phyloP scores from a whole-genome alignment of 1,140 invertebrate species.

The Liolophura sinensis region DNA sequence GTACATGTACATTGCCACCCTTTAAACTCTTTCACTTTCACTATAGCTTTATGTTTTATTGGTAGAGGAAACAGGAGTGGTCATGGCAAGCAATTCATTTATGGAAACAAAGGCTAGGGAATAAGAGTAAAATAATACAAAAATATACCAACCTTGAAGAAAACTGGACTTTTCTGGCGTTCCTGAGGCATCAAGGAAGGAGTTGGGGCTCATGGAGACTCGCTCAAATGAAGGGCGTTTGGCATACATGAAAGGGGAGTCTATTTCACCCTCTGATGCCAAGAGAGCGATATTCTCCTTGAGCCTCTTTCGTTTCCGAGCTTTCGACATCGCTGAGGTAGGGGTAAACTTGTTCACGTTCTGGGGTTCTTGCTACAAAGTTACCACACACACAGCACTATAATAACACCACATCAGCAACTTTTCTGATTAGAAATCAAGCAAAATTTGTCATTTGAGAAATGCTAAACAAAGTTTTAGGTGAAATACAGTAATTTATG shows the following conservation, averaged over 20 bases:
- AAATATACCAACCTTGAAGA: background rate
- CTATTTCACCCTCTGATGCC: conserved; percentile 53
- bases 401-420: no score
- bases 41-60: no score
- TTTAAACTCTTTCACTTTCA: no score
- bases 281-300: conserved; percentile 59
- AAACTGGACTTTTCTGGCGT: conserved; percentile 46
- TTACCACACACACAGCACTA: no score
- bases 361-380: background rate
- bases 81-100: no score
- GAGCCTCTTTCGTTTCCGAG: conserved; percentile 58
- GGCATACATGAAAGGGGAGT: conserved; percentile 60
- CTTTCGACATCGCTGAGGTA: conserved; percentile 27
- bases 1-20: no score
- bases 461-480: no score
- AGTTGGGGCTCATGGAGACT: conserved; percentile 79
- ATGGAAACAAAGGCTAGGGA: background rate
- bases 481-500: no score
- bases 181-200: conserved; percentile 76
- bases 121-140: background rate
- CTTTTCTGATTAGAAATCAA: no score
- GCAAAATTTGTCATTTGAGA: no score
- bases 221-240: conserved; percentile 82
- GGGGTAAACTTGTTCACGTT: no score
- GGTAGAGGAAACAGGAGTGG: no score